phyloP scores from a whole-genome alignment of 2,113 vertebrate genomes.

The Gallinago media region DNA sequence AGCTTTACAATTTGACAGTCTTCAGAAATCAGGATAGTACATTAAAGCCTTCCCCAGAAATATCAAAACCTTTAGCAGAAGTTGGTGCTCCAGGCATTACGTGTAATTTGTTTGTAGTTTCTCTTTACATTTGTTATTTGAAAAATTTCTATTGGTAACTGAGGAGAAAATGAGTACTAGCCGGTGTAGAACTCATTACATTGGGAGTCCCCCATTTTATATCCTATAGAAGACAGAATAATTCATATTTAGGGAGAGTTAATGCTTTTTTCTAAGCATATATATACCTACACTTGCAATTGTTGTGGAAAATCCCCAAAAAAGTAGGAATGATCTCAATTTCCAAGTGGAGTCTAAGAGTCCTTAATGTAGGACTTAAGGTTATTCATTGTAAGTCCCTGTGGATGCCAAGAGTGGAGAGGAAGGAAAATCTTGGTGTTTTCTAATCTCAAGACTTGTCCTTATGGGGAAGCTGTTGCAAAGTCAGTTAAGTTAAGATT shows the following conservation, averaged over 20 bases:
- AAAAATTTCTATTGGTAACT: not conserved
- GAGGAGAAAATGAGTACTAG: not conserved
- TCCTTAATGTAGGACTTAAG: not conserved
- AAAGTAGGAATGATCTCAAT: not conserved
- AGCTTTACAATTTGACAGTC: not conserved
- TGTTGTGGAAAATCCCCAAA: not conserved
- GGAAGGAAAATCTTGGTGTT: not conserved
- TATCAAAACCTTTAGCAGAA: not conserved
- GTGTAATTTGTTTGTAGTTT: not conserved
- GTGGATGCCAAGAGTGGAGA: not conserved
- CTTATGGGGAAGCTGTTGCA: not conserved
- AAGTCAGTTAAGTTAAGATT: not conserved
- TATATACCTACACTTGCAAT: not conserved
- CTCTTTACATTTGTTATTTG: not conserved
- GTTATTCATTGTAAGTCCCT: not conserved
- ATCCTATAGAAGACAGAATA: not conserved
- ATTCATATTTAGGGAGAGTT: not conserved
- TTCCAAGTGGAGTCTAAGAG: not conserved
- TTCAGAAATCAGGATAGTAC: not conserved
- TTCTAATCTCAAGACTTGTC: not conserved
- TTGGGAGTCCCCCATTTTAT: not conserved
- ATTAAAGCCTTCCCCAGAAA: not conserved
- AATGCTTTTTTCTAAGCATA: not conserved
- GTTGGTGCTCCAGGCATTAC: not conserved
- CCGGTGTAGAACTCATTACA: not conserved